Conservation (phyloP, 2,888 invertebrate genomes). For the Athetis lepigone region DNA sequence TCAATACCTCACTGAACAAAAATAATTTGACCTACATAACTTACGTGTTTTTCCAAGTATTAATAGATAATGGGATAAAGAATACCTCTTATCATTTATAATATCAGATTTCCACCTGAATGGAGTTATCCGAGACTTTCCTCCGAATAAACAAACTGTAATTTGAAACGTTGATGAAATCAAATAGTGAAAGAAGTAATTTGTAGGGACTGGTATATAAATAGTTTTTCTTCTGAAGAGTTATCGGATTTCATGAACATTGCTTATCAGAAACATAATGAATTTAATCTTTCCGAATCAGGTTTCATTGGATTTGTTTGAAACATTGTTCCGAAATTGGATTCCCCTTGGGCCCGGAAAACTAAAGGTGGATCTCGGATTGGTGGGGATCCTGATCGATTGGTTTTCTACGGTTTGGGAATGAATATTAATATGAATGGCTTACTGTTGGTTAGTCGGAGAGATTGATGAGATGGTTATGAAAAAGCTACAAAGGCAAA, state of each 20-base stretch:
- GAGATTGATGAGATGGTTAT: neutral
- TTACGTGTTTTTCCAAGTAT: neutral
- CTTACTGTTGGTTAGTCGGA: neutral
- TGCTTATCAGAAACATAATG: slow-evolving; percentile 16
- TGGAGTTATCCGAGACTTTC: neutral
- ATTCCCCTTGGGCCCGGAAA: neutral
- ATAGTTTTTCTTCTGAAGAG: slow-evolving; percentile 21
- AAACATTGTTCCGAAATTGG: slow-evolving; percentile 15
- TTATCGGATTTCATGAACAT: slow-evolving; percentile 1
- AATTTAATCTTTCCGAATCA: slow-evolving; percentile 1
- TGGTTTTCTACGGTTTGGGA: neutral
- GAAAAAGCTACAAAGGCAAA: too few species aligned
- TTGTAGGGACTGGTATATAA: neutral
- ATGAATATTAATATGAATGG: neutral
- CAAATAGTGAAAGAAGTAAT: slow-evolving; percentile 15
- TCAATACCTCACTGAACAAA: neutral
- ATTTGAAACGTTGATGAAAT: slow-evolving; percentile 20
- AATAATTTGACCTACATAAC: neutral
- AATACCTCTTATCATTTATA: neutral
- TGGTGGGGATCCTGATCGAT: neutral
- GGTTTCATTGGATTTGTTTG: slow-evolving; percentile 2
- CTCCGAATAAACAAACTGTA: slow-evolving; percentile 9
- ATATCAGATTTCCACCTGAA: slow-evolving; percentile 10
- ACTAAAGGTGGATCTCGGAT: neutral
- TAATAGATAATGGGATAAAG: neutral